Percentiles rank a stretch among this genome's conserved stretches.
Conservation (phyloP, 2,113 vertebrate species). For the Protobothrops mucrosquamatus region DNA sequence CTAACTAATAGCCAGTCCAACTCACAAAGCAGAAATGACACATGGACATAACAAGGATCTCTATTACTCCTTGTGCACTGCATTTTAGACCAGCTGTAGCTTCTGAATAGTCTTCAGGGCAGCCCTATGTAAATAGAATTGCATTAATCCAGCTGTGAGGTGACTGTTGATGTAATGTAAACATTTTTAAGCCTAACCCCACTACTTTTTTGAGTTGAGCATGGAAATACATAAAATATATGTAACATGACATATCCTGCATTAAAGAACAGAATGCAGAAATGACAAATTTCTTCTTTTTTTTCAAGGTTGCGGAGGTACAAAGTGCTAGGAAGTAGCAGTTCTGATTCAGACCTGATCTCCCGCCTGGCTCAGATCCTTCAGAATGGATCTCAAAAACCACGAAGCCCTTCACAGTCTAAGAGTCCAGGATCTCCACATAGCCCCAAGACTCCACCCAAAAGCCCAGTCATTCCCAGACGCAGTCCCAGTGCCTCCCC, state of each 20-base stretch:
- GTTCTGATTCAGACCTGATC: conserved; percentile 92
- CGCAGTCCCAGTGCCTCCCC: conserved; percentile 95
- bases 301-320: conserved; percentile 83
- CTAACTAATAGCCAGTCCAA: neutral
- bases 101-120: neutral
- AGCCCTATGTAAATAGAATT: neutral
- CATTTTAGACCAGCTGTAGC: neutral
- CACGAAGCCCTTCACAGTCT: conserved; percentile 74
- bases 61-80: neutral
- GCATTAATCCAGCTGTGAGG: neutral
- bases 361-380: conserved; percentile 94
- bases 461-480: conserved; percentile 83
- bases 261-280: conserved; percentile 29
- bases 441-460: conserved; percentile 83
- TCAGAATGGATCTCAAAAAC: conserved; percentile 83
- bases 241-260: neutral
- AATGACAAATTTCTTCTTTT: conserved; percentile 62
- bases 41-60: neutral
- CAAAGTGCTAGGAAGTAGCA: conserved; percentile 88
- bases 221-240: neutral
- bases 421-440: conserved; percentile 81
- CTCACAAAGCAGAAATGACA: neutral
- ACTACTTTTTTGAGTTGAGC: neutral
- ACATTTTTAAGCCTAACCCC: neutral
- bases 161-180: neutral